Evolutionary conservation across 2,888 invertebrate species (phyloP).

Genomic region (Drosophila paramelanica): DNA sequence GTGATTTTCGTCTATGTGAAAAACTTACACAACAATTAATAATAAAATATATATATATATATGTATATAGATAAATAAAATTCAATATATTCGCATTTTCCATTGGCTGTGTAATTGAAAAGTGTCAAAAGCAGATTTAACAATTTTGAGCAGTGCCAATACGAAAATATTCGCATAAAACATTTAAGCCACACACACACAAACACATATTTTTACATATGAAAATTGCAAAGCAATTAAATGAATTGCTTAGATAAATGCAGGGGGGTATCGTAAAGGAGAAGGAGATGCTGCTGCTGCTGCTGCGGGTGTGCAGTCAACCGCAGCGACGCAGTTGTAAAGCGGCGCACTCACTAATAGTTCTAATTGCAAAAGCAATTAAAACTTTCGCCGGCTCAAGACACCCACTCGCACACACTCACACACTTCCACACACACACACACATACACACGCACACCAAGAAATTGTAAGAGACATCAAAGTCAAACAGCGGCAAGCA

Average conservation of each 20-base stretch:
- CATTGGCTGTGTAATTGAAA: conserved; percentile 24
- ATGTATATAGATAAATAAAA: conserved; percentile 5
- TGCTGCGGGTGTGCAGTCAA: conserved; percentile 74
- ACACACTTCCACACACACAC: conserved; percentile 7
- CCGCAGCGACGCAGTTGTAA: conserved; percentile 74
- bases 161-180: conserved; percentile 55
- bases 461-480: conserved; percentile 65
- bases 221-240: conserved; percentile 79
- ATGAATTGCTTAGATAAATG: conserved; percentile 69
- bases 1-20: conserved; percentile 11
- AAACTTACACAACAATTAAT: conserved; percentile 9
- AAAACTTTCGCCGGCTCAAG: conserved; percentile 78
- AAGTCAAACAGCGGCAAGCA: conserved; percentile 67
- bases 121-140: conserved; percentile 34
- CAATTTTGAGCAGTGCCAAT: conserved; percentile 17
- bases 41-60: neutral
- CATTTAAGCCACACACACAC: conserved; percentile 12
- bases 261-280: neutral
- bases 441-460: conserved; percentile 13
- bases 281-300: conserved; percentile 16
- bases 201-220: conserved; percentile 38
- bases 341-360: conserved; percentile 74
- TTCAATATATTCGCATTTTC: conserved; percentile 7
- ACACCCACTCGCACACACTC: conserved; percentile 49
- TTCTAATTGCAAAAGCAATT: conserved; percentile 81